These are phyloP conservation scores for Sebastes elongatus DNA, from an alignment of 2,797 vertebrate genomes.

Conservation along the genomic window DNA sequence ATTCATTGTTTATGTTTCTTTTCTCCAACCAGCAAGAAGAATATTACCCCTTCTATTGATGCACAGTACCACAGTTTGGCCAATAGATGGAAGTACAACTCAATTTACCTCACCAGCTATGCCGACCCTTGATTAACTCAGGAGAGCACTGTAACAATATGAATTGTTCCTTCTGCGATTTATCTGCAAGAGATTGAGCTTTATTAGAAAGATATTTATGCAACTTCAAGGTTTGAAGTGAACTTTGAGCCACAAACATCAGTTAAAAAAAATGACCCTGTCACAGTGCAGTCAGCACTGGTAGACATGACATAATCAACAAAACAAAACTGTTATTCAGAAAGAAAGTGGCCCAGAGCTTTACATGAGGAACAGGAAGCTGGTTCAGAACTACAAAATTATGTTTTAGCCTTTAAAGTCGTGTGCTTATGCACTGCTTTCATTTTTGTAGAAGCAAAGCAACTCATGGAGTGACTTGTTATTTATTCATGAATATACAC, in stretches of 20 bases:
- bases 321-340: neutral
- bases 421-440: neutral
- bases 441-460: neutral
- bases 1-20: neutral
- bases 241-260: neutral
- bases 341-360: neutral
- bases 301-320: neutral
- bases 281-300: neutral
- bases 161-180: neutral
- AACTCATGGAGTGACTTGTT: neutral
- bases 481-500: neutral
- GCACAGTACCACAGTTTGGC: conserved; percentile 36
- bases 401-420: neutral
- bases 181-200: neutral
- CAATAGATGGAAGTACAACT: conserved; percentile 63
- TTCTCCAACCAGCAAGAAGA: neutral
- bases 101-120: neutral
- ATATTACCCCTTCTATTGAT: neutral
- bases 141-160: neutral
- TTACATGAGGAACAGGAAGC: neutral
- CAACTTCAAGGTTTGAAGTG: neutral
- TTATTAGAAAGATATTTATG: neutral
- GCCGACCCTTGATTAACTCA: neutral
- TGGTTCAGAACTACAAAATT: neutral
- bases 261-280: neutral